These are phyloP conservation scores for Tuta absoluta DNA, from an alignment of 2,888 invertebrate species.

Conservation along the genomic window DNA sequence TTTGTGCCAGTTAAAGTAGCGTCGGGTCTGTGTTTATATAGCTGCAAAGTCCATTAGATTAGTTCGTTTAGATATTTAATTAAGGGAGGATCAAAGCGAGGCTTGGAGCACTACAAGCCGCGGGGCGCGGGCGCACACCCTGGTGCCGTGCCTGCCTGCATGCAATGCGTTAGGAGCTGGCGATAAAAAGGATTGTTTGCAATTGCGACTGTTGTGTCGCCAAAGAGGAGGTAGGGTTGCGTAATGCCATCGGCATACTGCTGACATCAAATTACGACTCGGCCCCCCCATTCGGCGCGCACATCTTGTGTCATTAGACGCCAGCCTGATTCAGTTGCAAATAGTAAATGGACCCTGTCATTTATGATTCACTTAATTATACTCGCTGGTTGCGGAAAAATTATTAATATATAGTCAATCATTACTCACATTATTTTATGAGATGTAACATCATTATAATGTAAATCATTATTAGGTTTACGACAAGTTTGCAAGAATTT, in stretches of 20 bases:
- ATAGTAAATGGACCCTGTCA: too few species aligned
- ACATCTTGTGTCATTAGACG: too few species aligned
- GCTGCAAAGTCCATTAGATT: slow-evolving; percentile 14
- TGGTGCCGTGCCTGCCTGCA: slow-evolving; percentile 24
- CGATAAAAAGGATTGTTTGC: slow-evolving; percentile 21
- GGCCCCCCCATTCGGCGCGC: too few species aligned
- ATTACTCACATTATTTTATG: too few species aligned
- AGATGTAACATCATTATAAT: too few species aligned
- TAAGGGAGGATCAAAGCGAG: slow-evolving; percentile 46
- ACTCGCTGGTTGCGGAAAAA: too few species aligned
- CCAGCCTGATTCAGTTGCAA: too few species aligned
- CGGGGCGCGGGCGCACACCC: slow-evolving; percentile 33
- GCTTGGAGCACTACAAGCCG: slow-evolving; percentile 29
- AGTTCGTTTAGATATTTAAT: slow-evolving; percentile 38
- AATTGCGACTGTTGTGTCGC: slow-evolving; percentile 17
- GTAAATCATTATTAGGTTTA: too few species aligned
- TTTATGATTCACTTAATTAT: too few species aligned
- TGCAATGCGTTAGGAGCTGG: slow-evolving; percentile 21
- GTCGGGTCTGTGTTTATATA: slow-evolving; percentile 9
- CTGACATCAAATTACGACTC: not conserved
- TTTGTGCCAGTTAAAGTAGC: not conserved
- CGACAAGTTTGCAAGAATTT: not conserved
- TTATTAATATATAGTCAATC: too few species aligned
- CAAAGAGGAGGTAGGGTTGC: slow-evolving; percentile 27
- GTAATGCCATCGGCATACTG: not conserved